Percentiles rank a stretch among this genome's conserved stretches.
These are phyloP conservation scores for Ceratina calcarata DNA, from an alignment of 1,140 invertebrate genomes.

Conservation along the genomic window DNA sequence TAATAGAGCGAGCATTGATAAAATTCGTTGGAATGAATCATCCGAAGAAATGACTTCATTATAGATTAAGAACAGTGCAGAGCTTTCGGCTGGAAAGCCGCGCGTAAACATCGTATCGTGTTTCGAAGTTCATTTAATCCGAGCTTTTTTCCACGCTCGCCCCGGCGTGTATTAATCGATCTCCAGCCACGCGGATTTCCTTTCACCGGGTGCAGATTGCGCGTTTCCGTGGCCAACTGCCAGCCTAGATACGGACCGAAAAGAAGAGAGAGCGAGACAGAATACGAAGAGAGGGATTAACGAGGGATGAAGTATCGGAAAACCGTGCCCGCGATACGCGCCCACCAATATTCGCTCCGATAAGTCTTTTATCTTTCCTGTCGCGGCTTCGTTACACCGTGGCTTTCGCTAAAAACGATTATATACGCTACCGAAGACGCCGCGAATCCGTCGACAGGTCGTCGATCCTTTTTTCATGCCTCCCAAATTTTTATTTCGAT, in stretches of 20 bases:
- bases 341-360: constrained; percentile 22
- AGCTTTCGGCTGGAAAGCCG: background rate
- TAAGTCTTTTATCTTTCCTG: constrained; percentile 26
- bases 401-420: background rate
- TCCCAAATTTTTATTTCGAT: too few species aligned
- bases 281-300: constrained; percentile 7
- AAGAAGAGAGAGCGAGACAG: background rate
- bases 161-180: constrained; percentile 14
- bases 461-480: too few species aligned
- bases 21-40: too few species aligned
- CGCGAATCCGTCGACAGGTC: background rate
- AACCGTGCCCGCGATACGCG: background rate
- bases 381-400: constrained; percentile 8
- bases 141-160: background rate
- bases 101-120: constrained; percentile 3
- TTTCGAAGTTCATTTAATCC: constrained; percentile 33
- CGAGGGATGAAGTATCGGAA: constrained; percentile 27
- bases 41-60: too few species aligned
- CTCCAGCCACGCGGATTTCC: constrained; percentile 9
- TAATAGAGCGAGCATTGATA: too few species aligned
- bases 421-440: background rate
- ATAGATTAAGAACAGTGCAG: background rate
- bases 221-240: background rate
- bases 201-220: constrained; percentile 21
- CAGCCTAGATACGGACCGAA: background rate